Evolutionary conservation across 2,888 invertebrate species (phyloP), one percentile per base, ranked within the genome.

Genomic region (Lasioglossum villosulum): DNA sequence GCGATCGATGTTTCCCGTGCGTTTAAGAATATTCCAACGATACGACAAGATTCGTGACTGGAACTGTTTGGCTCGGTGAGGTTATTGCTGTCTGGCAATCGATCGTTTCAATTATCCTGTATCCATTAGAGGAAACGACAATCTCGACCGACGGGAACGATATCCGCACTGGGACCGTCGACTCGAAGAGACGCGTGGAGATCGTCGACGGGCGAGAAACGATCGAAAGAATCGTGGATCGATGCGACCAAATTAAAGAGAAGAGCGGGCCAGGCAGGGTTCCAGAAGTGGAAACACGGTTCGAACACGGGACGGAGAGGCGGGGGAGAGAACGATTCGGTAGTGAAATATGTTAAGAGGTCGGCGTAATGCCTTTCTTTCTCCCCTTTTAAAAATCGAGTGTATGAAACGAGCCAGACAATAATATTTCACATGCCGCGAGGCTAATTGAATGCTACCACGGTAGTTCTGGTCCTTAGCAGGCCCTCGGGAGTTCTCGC

Each of bases 371-470:
- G 91, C 90, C 87, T 90, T 91, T 89, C 88, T 87, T 89, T 90
- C 86, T 88, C 72, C 88, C 88, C 83, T 85, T 88, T 89, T 90
- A 90, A 90, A 92, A 92, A 92, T 92, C 92, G 92, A 91, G 90
- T 88, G 90, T 91, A 92, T 75, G 92, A 91, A 90, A 80, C 91
- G 88, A 90, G 89, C 86, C 92, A 86, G 91, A 91, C 91, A 91
- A 91, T 91, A 93, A 94, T 94, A 95, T 93, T 94, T 95, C 93
- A 94, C 94, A 92, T 93, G 92, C 92, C 92, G 93, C 92, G 93
- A 93, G 91, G 93, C 93, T 94, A 95, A 95, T 95, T 95, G 95
- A 95, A 95, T 94, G 95, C 94, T 95, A 94, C 95, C 93, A 93
- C 93, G 94, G 94, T 94, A 94, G 94, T 95, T 93, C 91, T 90